Percentiles rank a stretch among this genome's conserved stretches.
Evolutionary conservation across 2,797 vertebrate genomes (phyloP).

Genomic region (Anabacerthia variegaticeps): DNA sequence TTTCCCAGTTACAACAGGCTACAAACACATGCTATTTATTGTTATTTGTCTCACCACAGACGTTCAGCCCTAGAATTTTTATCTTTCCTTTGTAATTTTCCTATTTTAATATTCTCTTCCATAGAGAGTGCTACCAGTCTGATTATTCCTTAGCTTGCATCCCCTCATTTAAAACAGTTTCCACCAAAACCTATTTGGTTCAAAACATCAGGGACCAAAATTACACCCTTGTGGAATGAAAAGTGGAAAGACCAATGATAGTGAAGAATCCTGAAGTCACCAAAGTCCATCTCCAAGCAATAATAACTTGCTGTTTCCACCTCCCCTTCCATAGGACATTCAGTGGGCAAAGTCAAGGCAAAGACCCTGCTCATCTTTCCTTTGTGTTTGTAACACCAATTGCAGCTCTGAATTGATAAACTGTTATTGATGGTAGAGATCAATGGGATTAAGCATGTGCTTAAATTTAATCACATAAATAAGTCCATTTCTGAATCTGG

Average conservation of each 20-base stretch:
- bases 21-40: slow-evolving; percentile 26
- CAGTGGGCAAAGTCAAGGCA: background rate
- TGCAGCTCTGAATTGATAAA: slow-evolving; percentile 37
- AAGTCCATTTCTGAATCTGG: slow-evolving; percentile 34
- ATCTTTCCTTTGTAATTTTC: slow-evolving; percentile 10
- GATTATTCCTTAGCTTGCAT: background rate
- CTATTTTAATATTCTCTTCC: background rate
- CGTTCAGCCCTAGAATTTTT: slow-evolving; percentile 5
- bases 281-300: background rate
- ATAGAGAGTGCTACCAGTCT: background rate
- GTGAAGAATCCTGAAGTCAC: background rate
- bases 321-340: background rate
- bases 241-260: background rate
- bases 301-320: background rate
- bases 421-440: slow-evolving; percentile 39
- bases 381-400: background rate
- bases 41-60: background rate
- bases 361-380: background rate
- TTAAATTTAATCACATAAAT: slow-evolving; percentile 61
- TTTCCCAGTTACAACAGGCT: slow-evolving; percentile 8
- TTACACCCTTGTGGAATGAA: background rate
- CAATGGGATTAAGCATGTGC: slow-evolving; percentile 58
- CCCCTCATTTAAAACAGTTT: background rate
- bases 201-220: background rate
- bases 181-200: background rate